phyloP scores from a whole-genome alignment of 2,113 vertebrate genomes.

The Microtus montanus region DNA sequence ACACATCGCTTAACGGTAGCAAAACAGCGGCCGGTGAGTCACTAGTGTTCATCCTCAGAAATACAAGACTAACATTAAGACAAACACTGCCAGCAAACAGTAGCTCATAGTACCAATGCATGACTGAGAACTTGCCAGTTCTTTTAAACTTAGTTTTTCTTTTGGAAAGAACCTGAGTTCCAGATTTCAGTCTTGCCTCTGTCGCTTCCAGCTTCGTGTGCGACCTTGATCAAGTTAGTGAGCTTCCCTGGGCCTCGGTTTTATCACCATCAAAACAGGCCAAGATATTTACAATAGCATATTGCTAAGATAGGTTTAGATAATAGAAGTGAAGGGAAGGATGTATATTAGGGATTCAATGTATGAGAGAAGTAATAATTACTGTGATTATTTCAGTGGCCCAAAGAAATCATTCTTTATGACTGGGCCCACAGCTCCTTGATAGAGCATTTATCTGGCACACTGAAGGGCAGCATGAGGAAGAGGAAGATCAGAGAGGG shows the following conservation, averaged over 20 bases:
- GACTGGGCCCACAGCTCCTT: neutral
- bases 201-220: neutral
- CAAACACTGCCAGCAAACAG: neutral
- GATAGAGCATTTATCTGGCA: neutral
- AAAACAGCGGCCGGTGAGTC: neutral
- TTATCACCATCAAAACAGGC: neutral
- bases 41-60: neutral
- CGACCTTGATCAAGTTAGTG: neutral
- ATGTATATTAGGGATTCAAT: neutral
- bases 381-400: neutral
- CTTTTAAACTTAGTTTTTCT: neutral
- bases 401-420: neutral
- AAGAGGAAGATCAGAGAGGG: neutral
- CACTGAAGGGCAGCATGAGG: neutral
- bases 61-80: neutral
- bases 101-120: neutral
- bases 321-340: neutral
- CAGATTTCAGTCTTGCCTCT: neutral
- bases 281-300: neutral
- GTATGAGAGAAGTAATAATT: neutral
- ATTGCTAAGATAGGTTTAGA: neutral
- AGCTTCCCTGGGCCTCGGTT: neutral
- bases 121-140: neutral
- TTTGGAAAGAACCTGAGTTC: neutral
- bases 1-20: neutral